A percentile compares a stretch with the other conserved stretches of the same genome.
phyloP scores from a whole-genome alignment of 2,888 invertebrate genomes.

The Globia sparganii region DNA sequence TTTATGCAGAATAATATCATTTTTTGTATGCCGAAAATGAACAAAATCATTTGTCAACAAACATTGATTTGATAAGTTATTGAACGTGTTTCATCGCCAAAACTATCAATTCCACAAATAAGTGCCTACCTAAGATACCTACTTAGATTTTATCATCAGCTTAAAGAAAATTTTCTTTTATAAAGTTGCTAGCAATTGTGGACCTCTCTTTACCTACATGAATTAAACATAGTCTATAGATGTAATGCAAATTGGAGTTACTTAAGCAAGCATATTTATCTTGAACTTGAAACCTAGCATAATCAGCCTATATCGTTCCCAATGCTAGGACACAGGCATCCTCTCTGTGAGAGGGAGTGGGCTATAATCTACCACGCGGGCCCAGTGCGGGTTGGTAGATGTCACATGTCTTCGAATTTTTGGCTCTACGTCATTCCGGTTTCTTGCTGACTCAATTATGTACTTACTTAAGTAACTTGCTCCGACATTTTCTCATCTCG shows the following conservation, averaged over 20 bases:
- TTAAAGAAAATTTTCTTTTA: background rate
- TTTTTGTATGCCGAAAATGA: background rate
- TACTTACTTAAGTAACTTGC: background rate
- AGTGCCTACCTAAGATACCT: background rate
- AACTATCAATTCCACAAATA: background rate
- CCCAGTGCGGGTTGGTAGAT: background rate
- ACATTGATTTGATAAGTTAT: background rate
- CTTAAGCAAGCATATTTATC: too few relatives aligned
- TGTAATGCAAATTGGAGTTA: too few relatives aligned
- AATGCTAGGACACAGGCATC: background rate
- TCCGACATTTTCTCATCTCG: slow-evolving; percentile 56
- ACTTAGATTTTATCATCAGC: background rate
- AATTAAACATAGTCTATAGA: too few relatives aligned
- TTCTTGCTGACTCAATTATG: background rate
- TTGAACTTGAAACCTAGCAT: too few relatives aligned
- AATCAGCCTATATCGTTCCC: too few relatives aligned
- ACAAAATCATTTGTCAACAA: background rate
- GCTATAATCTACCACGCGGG: too few relatives aligned
- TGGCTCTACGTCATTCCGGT: background rate
- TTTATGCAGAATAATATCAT: too few relatives aligned
- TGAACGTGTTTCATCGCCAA: background rate
- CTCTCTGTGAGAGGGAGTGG: too few relatives aligned
- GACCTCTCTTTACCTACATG: too few relatives aligned
- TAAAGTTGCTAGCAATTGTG: too few relatives aligned
- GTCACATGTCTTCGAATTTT: background rate